Conservation (phyloP, 2,113 vertebrate species). For the Microcebus griseorufus region DNA sequence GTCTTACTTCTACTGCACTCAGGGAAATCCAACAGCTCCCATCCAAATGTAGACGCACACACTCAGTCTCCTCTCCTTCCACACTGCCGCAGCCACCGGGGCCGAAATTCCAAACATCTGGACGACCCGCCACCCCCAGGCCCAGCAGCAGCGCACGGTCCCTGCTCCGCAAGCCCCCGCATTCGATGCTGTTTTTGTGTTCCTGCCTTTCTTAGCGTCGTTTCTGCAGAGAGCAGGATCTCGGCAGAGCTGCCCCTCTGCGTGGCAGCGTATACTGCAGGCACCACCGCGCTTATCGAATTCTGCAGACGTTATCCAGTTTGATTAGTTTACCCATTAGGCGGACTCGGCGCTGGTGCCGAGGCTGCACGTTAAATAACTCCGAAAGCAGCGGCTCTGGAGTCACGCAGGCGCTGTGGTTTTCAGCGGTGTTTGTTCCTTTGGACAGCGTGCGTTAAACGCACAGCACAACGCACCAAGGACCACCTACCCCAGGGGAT, state of each 20-base stretch:
- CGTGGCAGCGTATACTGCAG: fast-evolving
- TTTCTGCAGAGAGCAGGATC: not conserved
- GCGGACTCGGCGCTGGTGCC: fast-evolving
- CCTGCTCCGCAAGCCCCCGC: fast-evolving
- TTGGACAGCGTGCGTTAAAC: not conserved
- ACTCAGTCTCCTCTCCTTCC: not conserved
- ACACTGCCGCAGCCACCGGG: fast-evolving
- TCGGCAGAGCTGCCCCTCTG: no score
- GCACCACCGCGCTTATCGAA: not conserved
- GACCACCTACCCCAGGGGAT: not conserved
- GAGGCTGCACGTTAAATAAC: fast-evolving
- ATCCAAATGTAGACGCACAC: fast-evolving
- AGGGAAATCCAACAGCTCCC: not conserved
- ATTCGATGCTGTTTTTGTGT: fast-evolving
- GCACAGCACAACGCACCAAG: not conserved
- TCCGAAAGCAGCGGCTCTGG: not conserved
- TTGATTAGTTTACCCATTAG: not conserved
- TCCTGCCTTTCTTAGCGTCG: not conserved
- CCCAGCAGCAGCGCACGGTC: fast-evolving
- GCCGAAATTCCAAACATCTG: fast-evolving
- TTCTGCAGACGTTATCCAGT: not conserved
- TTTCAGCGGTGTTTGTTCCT: not conserved
- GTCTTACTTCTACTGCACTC: not conserved
- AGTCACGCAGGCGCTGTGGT: fast-evolving
- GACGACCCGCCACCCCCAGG: fast-evolving